These are phyloP conservation scores for Adoxophyes honmai DNA, from an alignment of 1,140 invertebrate species.

Conservation along the genomic window DNA sequence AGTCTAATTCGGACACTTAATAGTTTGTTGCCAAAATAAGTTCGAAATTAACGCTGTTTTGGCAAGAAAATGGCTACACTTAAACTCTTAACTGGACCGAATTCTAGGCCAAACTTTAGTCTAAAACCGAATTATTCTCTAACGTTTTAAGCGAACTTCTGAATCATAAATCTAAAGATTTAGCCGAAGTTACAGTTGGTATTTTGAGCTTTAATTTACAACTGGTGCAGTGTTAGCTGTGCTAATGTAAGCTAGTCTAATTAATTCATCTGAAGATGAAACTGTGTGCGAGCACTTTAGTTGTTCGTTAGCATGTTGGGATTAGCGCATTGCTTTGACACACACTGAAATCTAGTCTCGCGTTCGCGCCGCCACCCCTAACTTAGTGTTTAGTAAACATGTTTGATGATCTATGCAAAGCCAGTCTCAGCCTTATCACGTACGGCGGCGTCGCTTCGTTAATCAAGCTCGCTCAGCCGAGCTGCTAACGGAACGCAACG, in stretches of 20 bases:
- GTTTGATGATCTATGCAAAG: conserved; percentile 6
- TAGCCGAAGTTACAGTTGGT: too few relatives aligned
- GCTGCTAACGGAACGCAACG: conserved; percentile 2
- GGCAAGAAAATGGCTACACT: neutral
- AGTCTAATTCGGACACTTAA: conserved; percentile 10
- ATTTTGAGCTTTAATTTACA: too few relatives aligned
- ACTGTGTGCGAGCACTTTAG: too few relatives aligned
- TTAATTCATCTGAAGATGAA: too few relatives aligned
- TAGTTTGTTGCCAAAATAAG: conserved; percentile 9
- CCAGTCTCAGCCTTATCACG: neutral
- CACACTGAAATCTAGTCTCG: conserved; percentile 1
- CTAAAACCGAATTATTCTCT: too few relatives aligned
- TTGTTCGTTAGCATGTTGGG: too few relatives aligned
- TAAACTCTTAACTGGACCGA: too few relatives aligned
- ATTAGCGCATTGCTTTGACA: neutral
- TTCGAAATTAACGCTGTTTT: neutral
- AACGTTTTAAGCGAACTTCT: too few relatives aligned
- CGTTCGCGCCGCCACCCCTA: neutral
- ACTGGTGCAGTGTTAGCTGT: too few relatives aligned
- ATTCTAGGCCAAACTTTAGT: too few relatives aligned
- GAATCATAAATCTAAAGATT: too few relatives aligned
- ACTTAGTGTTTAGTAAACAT: conserved; percentile 11
- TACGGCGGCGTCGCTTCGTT: conserved; percentile 5
- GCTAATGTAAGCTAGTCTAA: too few relatives aligned
- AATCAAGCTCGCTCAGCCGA: neutral